Evolutionary conservation across 2,113 vertebrate genomes (phyloP), one percentile per base, ranked within the genome.

Genomic region (Tupaia tana): DNA sequence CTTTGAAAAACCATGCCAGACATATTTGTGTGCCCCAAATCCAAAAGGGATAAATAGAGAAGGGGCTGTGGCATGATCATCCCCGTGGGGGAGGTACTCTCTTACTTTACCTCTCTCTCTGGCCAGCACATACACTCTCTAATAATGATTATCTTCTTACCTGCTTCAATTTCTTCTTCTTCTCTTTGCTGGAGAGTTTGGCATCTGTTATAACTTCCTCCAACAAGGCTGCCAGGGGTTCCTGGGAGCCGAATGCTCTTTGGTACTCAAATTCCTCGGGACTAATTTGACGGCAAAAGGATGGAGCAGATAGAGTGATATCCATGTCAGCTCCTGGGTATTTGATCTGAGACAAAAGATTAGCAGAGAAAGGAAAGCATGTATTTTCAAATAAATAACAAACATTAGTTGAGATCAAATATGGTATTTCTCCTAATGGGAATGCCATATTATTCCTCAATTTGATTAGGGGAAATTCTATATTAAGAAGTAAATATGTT

Each of bases 151-250:
- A 43, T 43, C 43, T 43, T 54, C 88, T 97, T 97, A 99, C 99
- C 99, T 98, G 98, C 73, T 99, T 99, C 78, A 99, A 97, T 71
- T 99, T 98, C 90, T 99, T 99, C 98, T 99, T 99, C 97, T 99
- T 99, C 85, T 99, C 99, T 97, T 99, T 99, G 78, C 79, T 86
- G 66, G 99, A 98, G 96, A 99, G 98, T 90, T 98, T 98, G 92
- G 96, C 97, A 94, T 99, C 98, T 59, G 95, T 97, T 80, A 99
- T 97, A 74, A 99, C 98, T 93, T 98, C 98, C 96, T 99, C 99
- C 92, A 99, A 86, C 80, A 99, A 98, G 81, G 98, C 97, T 88
- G 98, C 98, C 82, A 99, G 95, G 7, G 99, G 98, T n/a, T 98
- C 98, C 90, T 99, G 98, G 86, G 98, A 98, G 59, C 97, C 97